Evolutionary conservation across 2,888 invertebrate genomes (phyloP).

Genomic region (Oeneis ivallda): DNA sequence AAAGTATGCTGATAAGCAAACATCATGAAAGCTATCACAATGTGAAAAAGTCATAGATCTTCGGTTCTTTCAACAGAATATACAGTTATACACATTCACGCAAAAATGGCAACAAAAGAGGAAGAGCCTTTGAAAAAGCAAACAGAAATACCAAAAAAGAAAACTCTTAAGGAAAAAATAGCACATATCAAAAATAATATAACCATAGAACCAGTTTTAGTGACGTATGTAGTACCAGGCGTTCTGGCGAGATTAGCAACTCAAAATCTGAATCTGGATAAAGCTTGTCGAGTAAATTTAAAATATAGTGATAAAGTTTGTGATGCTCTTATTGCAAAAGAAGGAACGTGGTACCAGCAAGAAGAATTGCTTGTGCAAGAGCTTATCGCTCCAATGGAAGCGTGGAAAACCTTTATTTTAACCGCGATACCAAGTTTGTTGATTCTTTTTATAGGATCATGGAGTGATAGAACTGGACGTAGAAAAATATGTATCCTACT

Average conservation of each 20-base stretch:
- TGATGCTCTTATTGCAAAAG: slow-evolving; percentile 86
- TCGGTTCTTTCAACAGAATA: not conserved
- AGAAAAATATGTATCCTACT: slow-evolving; percentile 81
- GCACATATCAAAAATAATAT: slow-evolving; percentile 78
- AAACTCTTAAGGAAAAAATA: slow-evolving; percentile 69
- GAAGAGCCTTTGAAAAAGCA: not conserved
- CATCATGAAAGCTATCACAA: not conserved
- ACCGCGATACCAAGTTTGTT: slow-evolving; percentile 79
- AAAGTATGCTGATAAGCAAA: not conserved
- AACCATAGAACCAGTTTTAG: slow-evolving; percentile 84
- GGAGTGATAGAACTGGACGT: slow-evolving; percentile 82
- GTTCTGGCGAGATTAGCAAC: slow-evolving; percentile 87
- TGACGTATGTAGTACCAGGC: slow-evolving; percentile 83
- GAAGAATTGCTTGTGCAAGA: slow-evolving; percentile 84
- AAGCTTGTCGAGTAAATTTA: slow-evolving; percentile 91
- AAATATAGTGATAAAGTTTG: slow-evolving; percentile 86
- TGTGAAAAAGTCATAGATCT: not conserved
- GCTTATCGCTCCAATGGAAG: slow-evolving; percentile 77
- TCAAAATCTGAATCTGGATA: slow-evolving; percentile 91
- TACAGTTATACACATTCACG: not conserved
- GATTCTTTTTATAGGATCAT: slow-evolving; percentile 82
- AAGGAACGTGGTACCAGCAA: slow-evolving; percentile 83
- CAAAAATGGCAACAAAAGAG: not conserved
- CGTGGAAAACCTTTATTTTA: slow-evolving; percentile 79
- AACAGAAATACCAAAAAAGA: slow-evolving; percentile 44